Percentiles rank a stretch among this genome's conserved stretches.
Conservation (phyloP, 2,113 vertebrate species). For the Ursus arctos region DNA sequence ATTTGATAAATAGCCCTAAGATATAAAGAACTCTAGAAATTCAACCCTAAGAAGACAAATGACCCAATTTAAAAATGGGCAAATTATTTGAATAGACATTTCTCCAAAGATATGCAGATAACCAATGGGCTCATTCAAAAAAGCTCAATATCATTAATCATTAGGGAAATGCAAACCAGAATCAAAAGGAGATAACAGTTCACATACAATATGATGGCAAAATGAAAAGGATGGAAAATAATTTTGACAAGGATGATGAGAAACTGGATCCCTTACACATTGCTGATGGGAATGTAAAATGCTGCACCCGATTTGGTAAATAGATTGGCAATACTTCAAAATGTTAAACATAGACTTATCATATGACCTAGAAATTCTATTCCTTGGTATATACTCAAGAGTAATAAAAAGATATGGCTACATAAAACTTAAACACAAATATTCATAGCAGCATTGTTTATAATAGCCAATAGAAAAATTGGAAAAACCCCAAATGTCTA, state of each 20-base stretch:
- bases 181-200: neutral
- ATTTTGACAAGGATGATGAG: neutral
- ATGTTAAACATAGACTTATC: neutral
- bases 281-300: neutral
- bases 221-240: slow-evolving; percentile 43
- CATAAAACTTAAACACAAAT: neutral
- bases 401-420: slow-evolving; percentile 7
- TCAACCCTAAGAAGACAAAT: neutral
- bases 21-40: neutral
- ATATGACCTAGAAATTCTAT: neutral
- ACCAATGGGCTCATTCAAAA: neutral
- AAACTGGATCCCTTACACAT: neutral
- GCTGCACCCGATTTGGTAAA: neutral
- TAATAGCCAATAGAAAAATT: neutral
- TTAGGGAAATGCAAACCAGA: slow-evolving; percentile 25
- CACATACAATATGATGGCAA: neutral
- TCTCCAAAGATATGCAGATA: slow-evolving; percentile 10
- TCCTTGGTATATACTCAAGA: neutral
- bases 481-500: neutral
- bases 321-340: neutral
- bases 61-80: neutral
- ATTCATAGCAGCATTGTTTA: neutral
- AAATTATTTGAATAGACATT: slow-evolving; percentile 1
- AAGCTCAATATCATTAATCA: neutral
- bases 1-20: neutral